Conservation (phyloP, 2,888 invertebrate species). For the Cephus runcator region DNA sequence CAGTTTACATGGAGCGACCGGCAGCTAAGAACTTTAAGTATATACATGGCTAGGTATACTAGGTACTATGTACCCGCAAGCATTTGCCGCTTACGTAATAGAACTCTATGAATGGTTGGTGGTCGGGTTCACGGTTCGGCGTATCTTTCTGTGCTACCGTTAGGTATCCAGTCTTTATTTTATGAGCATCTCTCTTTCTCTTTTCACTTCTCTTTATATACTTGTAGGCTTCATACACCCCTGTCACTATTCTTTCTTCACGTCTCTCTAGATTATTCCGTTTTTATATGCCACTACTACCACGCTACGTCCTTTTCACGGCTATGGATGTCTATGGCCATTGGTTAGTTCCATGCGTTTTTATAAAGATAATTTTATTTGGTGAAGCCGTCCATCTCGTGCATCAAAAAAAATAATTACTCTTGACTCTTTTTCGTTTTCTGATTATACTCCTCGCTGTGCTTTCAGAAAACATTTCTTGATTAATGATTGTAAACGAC, state of each 20-base stretch:
- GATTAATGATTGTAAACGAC: background rate
- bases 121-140: background rate
- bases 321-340: background rate
- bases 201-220: background rate
- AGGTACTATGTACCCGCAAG: background rate
- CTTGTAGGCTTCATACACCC: background rate
- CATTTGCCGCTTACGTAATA: background rate
- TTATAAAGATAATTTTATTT: constrained; percentile 4
- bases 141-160: constrained; percentile 6
- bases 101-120: constrained; percentile 1
- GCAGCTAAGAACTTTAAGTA: background rate
- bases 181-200: constrained; percentile 1
- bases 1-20: background rate
- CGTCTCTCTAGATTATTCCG: background rate
- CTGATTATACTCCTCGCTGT: background rate
- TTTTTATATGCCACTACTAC: background rate
- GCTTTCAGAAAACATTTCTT: background rate
- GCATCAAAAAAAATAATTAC: background rate
- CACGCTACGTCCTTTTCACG: background rate
- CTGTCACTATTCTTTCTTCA: background rate
- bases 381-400: background rate
- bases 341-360: background rate
- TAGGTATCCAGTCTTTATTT: constrained; percentile 3
- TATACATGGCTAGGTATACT: background rate
- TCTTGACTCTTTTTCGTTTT: background rate